Percentiles rank a stretch among this genome's conserved stretches.
phyloP scores from a whole-genome alignment of 2,113 vertebrate genomes.

The Rhinoptilus africanus region DNA sequence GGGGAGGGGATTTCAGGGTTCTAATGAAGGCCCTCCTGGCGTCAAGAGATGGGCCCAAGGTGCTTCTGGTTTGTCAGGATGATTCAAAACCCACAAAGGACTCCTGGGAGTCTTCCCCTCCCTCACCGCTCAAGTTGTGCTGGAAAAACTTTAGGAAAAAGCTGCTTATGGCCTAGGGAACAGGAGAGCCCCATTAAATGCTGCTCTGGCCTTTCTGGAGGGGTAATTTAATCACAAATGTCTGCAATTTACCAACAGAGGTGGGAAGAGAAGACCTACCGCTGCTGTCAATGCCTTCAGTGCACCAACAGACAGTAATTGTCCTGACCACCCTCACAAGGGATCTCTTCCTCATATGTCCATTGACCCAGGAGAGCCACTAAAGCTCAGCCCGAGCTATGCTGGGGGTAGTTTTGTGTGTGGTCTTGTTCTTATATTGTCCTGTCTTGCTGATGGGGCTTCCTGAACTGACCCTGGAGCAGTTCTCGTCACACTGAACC shows the following conservation, averaged over 20 bases:
- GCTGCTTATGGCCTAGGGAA: not conserved
- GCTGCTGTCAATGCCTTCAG: not conserved
- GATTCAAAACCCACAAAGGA: not conserved
- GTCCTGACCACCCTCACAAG: not conserved
- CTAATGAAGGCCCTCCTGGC: not conserved
- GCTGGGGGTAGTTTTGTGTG: not conserved
- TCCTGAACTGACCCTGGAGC: not conserved
- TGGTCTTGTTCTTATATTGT: not conserved
- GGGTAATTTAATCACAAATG: not conserved
- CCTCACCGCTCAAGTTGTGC: fast-evolving
- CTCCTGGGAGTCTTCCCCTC: not conserved
- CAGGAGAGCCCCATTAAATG: not conserved
- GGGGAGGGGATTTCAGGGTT: not conserved
- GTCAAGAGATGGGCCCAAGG: not conserved
- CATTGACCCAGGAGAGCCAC: no score
- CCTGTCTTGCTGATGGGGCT: not conserved
- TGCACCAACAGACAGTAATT: not conserved
- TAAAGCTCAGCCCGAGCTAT: not conserved
- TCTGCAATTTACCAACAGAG: not conserved
- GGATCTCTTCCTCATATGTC: not conserved
- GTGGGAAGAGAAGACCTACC: not conserved
- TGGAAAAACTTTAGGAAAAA: not conserved
- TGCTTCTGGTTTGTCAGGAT: not conserved
- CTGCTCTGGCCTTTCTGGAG: not conserved
- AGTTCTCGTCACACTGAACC: not conserved